Evolutionary conservation across 2,888 invertebrate genomes (phyloP).

Genomic region (Neria commutata): DNA sequence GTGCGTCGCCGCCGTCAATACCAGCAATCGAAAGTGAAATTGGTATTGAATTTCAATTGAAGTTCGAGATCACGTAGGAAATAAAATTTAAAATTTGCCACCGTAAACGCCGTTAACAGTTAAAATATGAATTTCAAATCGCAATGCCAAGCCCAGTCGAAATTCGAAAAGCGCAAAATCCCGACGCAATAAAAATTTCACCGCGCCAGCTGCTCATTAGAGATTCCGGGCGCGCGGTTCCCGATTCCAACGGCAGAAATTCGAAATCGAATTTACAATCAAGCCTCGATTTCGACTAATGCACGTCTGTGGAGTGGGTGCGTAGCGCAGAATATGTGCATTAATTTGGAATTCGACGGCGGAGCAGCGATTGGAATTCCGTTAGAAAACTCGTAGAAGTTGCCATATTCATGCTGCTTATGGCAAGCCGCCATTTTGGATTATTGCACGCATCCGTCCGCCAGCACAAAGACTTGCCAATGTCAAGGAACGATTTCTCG

Average conservation of each 20-base stretch:
- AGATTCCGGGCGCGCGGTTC: constrained; percentile 36
- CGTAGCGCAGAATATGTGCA: background rate
- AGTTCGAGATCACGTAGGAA: constrained; percentile 2
- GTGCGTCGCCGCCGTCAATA: background rate
- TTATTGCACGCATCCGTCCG: constrained; percentile 18
- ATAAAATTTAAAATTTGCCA: constrained; percentile 6
- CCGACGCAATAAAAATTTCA: constrained; percentile 36
- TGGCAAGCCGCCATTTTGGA: constrained; percentile 14
- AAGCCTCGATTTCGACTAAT: constrained; percentile 10
- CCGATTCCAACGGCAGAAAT: background rate
- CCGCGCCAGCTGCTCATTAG: constrained; percentile 37
- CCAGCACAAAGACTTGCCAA: background rate
- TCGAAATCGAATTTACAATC: too few species aligned
- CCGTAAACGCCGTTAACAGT: too few species aligned
- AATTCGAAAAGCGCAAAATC: constrained; percentile 21
- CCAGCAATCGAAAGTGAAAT: constrained; percentile 46
- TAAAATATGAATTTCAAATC: constrained; percentile 46
- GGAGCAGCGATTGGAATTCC: too few species aligned
- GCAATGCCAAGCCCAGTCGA: constrained; percentile 37
- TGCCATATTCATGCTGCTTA: constrained; percentile 8
- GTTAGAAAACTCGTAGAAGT: too few species aligned
- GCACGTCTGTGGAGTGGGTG: background rate
- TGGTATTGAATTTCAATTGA: constrained; percentile 3
- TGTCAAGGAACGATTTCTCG: background rate
- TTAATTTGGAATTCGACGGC: background rate